These are phyloP conservation scores for cat (Felis catus) DNA, from an alignment of 2,113 vertebrate species.

Conservation along the genomic window F.catus_Fca126_mat1.0 CM031418.1:139174501-139175000, in stretches of 20 bases:
- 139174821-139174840: fast-evolving
- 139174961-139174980: background rate
- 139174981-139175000: too few relatives aligned
- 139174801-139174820: background rate
- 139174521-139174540: fast-evolving
- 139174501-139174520: background rate
- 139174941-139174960: background rate
- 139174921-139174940: too few relatives aligned
- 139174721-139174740: fast-evolving
- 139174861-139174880: fast-evolving
- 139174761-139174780: fast-evolving
- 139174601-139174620: background rate
- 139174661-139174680: fast-evolving
- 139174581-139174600: too few relatives aligned
- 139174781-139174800: background rate
- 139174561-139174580: background rate
- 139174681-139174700: background rate
- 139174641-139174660: fast-evolving
- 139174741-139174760: fast-evolving
- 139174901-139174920: background rate
- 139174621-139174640: background rate
- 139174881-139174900: fast-evolving
- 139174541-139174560: background rate
- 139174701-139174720: background rate
- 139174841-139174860: background rate